Base-by-base conservation (phyloP, 2,797 vertebrate genomes). In the Poeciliopsis paucimaculata region DNA sequence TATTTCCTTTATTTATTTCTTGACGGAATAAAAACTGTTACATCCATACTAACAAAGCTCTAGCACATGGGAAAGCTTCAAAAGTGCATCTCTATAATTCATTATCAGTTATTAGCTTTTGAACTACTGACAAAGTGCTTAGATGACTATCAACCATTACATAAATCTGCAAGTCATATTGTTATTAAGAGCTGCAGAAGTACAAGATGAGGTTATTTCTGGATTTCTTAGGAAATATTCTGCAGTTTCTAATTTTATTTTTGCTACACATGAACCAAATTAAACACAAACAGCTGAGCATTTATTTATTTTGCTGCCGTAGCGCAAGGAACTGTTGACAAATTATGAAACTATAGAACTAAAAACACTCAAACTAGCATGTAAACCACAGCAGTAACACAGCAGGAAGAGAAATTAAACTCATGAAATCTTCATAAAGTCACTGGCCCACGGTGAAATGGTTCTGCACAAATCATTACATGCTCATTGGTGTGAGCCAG, bases 301-400 rank as follows among this genome's bases (percentile, higher is more conserved):
- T 80, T 72, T 77, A 77, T 18, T 57, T 36, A 20, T 26, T 79
- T 72, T 77, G 57, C 80, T 31, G 34, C 53, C 55, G 15, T 80
- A 18, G 1, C 11, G 73, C 41, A 8, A 47, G n/a, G 20, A 34
- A 36, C 20, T 66, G 76, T 47, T 47, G 53, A 49, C 26, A 51
- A 83, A 60, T 77, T 55, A 73, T 75, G 31, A 76, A 80, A 74
- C 8, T 7, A 31, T 55, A 80, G 68, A 77, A 77, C 62, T 71
- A 41, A 75, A 68, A 15, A 86, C 87, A 80, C 43, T 80, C 68
- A 79, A 77, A 91, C 90, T 87, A 89, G 89, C 66, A 55, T 18
- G 23, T 23, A 77, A 34, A 6, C 68, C 43, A 81, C n/a, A 43
- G 36, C 12, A 15, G 68, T 45, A 72, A 71, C 70, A 36, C 80